Percentiles rank a stretch among this genome's conserved stretches.
phyloP scores from a whole-genome alignment of 64 coral and sea anemone species.

The Cladopsammia gracilis region DNA sequence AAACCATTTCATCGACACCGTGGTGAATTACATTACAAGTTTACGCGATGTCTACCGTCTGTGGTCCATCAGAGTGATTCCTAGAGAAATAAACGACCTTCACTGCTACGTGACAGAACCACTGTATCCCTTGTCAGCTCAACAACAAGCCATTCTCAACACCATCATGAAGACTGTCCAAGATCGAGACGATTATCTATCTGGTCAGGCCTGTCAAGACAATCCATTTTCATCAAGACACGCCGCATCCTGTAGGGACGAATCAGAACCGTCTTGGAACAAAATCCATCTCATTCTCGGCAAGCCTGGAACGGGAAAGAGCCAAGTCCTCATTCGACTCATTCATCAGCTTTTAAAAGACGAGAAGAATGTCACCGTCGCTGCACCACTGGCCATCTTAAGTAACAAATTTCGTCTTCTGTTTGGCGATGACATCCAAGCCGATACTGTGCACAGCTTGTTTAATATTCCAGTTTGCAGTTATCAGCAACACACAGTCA shows the following conservation, averaged over 20 bases:
- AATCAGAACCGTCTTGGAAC: background rate
- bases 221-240: background rate
- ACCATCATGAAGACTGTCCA: no score
- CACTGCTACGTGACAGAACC: background rate
- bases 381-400: constrained; percentile 16
- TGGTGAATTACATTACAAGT: background rate
- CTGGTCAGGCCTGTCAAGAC: no score
- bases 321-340: background rate
- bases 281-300: background rate
- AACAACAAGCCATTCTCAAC: background rate
- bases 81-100: background rate
- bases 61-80: background rate
- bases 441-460: constrained; percentile 24
- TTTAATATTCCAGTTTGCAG: constrained; percentile 21
- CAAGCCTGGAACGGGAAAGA: constrained; percentile 62
- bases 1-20: background rate
- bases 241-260: background rate
- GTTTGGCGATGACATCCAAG: background rate
- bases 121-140: background rate
- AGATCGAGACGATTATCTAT: no score
- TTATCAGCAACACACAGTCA: background rate
- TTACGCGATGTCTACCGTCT: constrained; percentile 8
- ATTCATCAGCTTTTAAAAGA: background rate
- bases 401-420: background rate
- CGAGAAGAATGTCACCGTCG: background rate